Conservation (phyloP, 1,140 invertebrate genomes). For the Tetramorium simillimum region DNA sequence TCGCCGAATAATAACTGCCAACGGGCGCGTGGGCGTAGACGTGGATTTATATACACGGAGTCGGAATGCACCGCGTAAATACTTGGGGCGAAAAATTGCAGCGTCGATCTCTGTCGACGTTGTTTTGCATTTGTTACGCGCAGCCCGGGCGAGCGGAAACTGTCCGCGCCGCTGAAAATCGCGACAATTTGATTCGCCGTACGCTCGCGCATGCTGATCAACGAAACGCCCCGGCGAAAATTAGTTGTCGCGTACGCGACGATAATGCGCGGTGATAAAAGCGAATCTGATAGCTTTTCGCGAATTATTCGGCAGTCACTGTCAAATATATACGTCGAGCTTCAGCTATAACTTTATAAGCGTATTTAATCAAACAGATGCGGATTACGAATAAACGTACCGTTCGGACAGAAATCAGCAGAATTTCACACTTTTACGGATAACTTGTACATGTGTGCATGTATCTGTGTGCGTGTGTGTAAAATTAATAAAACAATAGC, state of each 20-base stretch:
- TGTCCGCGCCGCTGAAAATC: constrained; percentile 12
- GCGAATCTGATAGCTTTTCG: background rate
- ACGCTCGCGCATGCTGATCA: background rate
- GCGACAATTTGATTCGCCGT: constrained; percentile 51
- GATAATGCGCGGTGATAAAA: constrained; percentile 33
- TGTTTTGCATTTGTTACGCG: constrained; percentile 29
- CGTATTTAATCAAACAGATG: constrained; percentile 16
- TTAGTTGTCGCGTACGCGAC: background rate
- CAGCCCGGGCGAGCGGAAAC: background rate
- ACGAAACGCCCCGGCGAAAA: constrained; percentile 28
- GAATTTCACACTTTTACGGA: background rate
- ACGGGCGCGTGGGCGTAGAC: background rate
- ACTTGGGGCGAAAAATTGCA: constrained; percentile 36
- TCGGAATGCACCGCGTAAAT: constrained; percentile 46
- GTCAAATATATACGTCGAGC: background rate
- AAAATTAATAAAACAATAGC: background rate
- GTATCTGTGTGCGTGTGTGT: background rate
- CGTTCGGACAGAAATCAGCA: background rate
- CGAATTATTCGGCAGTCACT: constrained; percentile 8
- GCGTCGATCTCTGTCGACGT: constrained; percentile 36
- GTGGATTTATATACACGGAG: constrained; percentile 23
- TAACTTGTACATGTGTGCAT: background rate
- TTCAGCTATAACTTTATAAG: background rate
- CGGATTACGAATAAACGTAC: background rate
- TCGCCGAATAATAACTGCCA: constrained; percentile 39